Evolutionary conservation across 30 jellyfish, hydroid and myxozoan genomes (phyloP).

Genomic region (Hydra vulgaris): DNA sequence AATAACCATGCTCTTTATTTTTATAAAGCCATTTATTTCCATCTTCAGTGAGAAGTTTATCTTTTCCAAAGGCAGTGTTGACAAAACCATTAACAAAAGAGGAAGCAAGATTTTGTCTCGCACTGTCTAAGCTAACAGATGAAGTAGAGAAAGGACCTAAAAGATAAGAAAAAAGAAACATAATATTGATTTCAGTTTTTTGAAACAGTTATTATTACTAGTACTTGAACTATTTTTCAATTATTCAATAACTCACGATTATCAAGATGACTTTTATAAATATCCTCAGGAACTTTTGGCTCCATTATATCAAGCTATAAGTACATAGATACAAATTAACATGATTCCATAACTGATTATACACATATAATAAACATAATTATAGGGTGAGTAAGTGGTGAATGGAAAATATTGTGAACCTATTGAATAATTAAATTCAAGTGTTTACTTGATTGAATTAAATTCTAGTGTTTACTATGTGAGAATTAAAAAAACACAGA

Average conservation of each 20-base stretch:
- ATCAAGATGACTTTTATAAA: conserved; percentile 85
- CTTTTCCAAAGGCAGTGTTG: conserved; percentile 95
- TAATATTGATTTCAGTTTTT: too few species aligned
- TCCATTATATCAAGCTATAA: conserved; percentile 91
- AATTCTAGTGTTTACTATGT: too few species aligned
- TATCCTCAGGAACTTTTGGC: conserved; percentile 93
- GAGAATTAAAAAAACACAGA: too few species aligned
- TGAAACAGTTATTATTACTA: too few species aligned
- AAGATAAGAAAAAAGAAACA: neutral
- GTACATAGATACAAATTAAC: too few species aligned
- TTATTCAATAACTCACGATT: conserved; percentile 43
- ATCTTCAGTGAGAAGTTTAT: conserved; percentile 79
- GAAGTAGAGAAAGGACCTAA: conserved; percentile 87
- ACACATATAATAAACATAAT: too few species aligned
- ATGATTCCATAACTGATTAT: too few species aligned
- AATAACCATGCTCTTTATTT: conserved; percentile 86
- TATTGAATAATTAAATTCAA: too few species aligned
- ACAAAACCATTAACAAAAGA: conserved; percentile 94
- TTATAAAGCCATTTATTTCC: conserved; percentile 95
- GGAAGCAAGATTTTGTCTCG: conserved; percentile 93
- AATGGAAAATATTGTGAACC: too few species aligned
- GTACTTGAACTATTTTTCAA: too few species aligned
- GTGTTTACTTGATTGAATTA: too few species aligned
- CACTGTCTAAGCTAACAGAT: conserved; percentile 95
- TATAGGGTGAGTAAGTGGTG: too few species aligned